Evolutionary conservation across 2,888 invertebrate genomes (phyloP), one percentile per base, ranked within the genome.

Genomic region (Petrophora chlorosata): DNA sequence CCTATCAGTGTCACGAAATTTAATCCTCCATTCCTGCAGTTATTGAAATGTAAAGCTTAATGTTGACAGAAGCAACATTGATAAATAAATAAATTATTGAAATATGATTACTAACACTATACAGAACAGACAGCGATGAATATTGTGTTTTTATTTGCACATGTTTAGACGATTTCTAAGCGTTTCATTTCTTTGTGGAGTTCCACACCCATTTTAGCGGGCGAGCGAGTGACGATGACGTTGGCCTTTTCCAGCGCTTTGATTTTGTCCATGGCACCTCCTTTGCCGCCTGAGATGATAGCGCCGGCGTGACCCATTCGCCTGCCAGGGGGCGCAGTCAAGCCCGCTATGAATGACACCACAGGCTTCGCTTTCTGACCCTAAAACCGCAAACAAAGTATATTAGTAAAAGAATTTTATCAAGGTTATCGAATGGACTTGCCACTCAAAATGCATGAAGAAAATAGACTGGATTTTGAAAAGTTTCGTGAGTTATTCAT

Each of bases 301-400:
- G 99, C 99, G 63, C 99, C 99, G 52, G 99, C 99, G 82, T 99
- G 99, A 29, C 99, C 99, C 99, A 99, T 99, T 77, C 99, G 93
- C 70, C 99, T 92, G 42, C 99, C 99, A 30, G 99, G 98, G 10
- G 99, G 99, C 8, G 99, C 99, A 7, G 99, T 99, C 53, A 99
- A 84, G 48, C 99, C 99, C 67, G 99, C 99, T 84, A 99, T 99
- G 87, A 99, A 99, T 4, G 99, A 97, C 2, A 99, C 99, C 23
- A 99, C 99, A 29, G 99, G 99, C 81, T 99, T 99, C 26, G 96
- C 95, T 78, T 96, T 95, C 42, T 93, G 91, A 57, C 96, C 96
- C 96, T 96, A 75, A 9, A 90, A 86, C 49, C 9, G 29, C 28
- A 54, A 56, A 56, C 14, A 36, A 23, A 36, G 25, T 25, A 0